These are phyloP conservation scores for Sus cebifrons DNA, from an alignment of 2,797 vertebrate genomes.

Conservation along the genomic window DNA sequence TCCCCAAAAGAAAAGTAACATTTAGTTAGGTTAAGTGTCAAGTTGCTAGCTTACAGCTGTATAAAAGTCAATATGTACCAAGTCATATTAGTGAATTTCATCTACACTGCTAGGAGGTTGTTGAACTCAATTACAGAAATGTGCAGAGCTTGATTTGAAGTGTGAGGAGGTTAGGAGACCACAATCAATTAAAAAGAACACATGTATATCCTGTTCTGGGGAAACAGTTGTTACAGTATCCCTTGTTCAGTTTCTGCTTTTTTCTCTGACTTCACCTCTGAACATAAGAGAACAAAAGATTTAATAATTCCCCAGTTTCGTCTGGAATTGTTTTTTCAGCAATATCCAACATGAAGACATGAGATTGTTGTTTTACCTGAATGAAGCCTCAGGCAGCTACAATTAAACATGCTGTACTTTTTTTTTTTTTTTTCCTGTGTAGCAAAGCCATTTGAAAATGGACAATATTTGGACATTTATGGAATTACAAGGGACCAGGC, in stretches of 20 bases:
- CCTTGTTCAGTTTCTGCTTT: constrained; percentile 63
- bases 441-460: constrained; percentile 97
- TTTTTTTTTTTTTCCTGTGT: constrained; percentile 75
- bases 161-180: constrained; percentile 49
- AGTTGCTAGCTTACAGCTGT: neutral
- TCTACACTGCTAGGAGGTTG: neutral
- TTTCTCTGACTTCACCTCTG: neutral
- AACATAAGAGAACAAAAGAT: constrained; percentile 60
- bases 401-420: constrained; percentile 63
- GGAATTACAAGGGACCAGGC: constrained; percentile 98
- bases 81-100: constrained; percentile 13
- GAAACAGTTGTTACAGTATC: constrained; percentile 70
- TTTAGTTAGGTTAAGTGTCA: constrained; percentile 79
- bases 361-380: neutral
- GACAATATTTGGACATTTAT: constrained; percentile 98
- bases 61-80: constrained; percentile 38
- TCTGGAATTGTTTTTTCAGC: constrained; percentile 69
- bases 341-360: neutral
- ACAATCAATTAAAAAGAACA: constrained; percentile 76
- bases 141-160: constrained; percentile 70
- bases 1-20: constrained; percentile 72
- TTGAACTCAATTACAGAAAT: constrained; percentile 70
- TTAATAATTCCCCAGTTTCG: constrained; percentile 51
- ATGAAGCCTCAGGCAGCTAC: neutral
- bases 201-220: constrained; percentile 70